phyloP scores from a whole-genome alignment of 2,888 invertebrate species.

The Malachius bipustulatus region DNA sequence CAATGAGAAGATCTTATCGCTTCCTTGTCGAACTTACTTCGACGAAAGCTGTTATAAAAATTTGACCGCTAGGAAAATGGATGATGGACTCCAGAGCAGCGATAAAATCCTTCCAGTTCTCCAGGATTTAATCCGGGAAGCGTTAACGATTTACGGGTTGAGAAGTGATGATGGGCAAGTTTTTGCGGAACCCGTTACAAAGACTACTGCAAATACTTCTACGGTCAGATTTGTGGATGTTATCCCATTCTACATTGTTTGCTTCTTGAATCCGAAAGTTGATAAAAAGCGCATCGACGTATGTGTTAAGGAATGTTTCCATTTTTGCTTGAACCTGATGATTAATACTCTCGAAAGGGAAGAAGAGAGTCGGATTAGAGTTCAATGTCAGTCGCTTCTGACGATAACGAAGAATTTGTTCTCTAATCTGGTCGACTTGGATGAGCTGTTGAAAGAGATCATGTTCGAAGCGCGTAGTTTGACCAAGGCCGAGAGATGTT shows the following conservation, averaged over 20 bases:
- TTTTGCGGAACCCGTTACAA: too few species aligned
- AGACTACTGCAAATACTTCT: too few species aligned
- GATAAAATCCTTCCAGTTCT: too few species aligned
- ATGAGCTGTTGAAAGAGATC: conserved; percentile 56
- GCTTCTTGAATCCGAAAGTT: conserved; percentile 27
- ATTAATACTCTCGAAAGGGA: conserved; percentile 53
- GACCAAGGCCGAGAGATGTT: conserved; percentile 64
- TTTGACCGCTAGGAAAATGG: too few species aligned
- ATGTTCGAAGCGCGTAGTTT: conserved; percentile 64
- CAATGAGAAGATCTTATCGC: too few species aligned
- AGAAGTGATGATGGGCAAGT: too few species aligned
- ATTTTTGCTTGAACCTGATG: conserved; percentile 51
- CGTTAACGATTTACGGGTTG: too few species aligned
- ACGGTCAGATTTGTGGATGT: too few species aligned
- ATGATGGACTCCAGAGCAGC: too few species aligned
- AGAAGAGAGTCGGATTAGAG: conserved; percentile 48
- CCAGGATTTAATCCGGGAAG: too few species aligned
- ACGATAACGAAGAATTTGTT: conserved; percentile 60
- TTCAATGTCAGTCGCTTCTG: conserved; percentile 51
- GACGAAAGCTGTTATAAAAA: too few species aligned
- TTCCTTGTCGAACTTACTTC: too few species aligned
- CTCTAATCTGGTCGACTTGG: conserved; percentile 58
- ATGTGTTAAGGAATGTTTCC: conserved; percentile 33
- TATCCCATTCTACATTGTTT: conserved; percentile 27
- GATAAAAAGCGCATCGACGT: conserved; percentile 23